phyloP scores from a whole-genome alignment of 1,140 invertebrate genomes.

The Drosophila lacteicornis region DNA sequence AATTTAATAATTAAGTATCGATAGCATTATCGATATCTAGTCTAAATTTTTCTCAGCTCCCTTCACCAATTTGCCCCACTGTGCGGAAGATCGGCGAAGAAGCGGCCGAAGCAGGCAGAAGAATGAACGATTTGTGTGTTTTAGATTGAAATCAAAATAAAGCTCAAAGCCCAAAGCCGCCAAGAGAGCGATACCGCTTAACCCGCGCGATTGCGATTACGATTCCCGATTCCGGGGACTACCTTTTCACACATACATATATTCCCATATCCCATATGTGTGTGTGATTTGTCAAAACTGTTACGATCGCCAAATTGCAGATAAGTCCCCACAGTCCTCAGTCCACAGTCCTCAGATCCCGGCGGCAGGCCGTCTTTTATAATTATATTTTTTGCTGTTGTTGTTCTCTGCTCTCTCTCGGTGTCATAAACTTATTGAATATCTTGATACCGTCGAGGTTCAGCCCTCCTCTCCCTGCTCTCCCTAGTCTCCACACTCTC shows the following conservation, averaged over 20 bases:
- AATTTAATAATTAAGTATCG: too few species aligned
- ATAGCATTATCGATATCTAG: background rate
- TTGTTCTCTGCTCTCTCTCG: slow-evolving; percentile 4
- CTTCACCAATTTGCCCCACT: slow-evolving; percentile 39
- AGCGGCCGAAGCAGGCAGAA: slow-evolving; percentile 42
- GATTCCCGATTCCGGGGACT: slow-evolving; percentile 9
- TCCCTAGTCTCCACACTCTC: background rate
- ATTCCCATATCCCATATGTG: slow-evolving; percentile 2
- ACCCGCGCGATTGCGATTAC: background rate
- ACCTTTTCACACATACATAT: slow-evolving; percentile 21
- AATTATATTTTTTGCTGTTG: slow-evolving; percentile 33
- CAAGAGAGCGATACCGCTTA: slow-evolving; percentile 27
- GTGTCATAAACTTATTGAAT: slow-evolving; percentile 77
- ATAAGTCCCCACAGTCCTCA: slow-evolving; percentile 51
- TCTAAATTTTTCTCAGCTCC: background rate
- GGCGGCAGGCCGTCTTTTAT: slow-evolving; percentile 41
- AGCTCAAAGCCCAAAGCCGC: slow-evolving; percentile 70
- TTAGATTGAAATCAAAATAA: slow-evolving; percentile 84
- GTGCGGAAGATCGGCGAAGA: slow-evolving; percentile 28
- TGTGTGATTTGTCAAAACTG: slow-evolving; percentile 83
- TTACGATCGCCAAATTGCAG: slow-evolving; percentile 82
- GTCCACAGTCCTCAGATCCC: slow-evolving; percentile 6
- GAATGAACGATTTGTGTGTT: slow-evolving; percentile 84
- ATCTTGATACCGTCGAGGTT: slow-evolving; percentile 54
- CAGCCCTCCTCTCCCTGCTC: background rate